These are phyloP conservation scores for Agrotis exclamationis DNA, from an alignment of 2,888 invertebrate genomes.

Conservation along the genomic window DNA sequence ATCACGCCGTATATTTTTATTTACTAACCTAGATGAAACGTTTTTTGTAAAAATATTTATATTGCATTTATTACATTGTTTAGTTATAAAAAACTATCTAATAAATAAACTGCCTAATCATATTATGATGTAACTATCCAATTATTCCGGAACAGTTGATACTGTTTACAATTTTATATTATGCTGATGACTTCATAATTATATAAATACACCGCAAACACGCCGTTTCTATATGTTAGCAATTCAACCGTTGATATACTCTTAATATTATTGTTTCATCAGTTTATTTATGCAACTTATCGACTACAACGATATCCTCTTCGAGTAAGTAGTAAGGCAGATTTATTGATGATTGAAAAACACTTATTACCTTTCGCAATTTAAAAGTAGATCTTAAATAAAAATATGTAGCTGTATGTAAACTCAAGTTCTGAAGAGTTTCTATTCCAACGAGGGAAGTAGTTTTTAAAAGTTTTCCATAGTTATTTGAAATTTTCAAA, in stretches of 20 bases:
- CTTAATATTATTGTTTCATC: no score
- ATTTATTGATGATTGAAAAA: no score
- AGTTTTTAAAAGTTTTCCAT: constrained; percentile 6
- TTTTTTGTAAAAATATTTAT: no score
- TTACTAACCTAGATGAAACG: no score
- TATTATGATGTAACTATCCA: no score
- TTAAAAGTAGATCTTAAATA: background rate
- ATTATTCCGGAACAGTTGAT: background rate
- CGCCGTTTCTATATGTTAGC: background rate
- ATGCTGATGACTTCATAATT: background rate
- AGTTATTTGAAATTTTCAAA: background rate
- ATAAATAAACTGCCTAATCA: no score
- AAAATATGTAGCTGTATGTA: background rate
- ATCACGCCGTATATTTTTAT: no score
- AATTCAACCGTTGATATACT: background rate
- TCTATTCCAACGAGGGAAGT: constrained; percentile 1
- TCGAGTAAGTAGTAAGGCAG: background rate
- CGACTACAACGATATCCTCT: background rate
- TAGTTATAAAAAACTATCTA: no score
- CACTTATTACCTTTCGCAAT: no score
- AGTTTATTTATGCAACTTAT: background rate
- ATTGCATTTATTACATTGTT: no score
- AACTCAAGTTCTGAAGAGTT: background rate
- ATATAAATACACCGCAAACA: background rate
- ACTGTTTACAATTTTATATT: background rate